Base-by-base conservation (phyloP, 30 jellyfish, hydroid and myxozoan genomes). In the Cassiopea andromeda region DNA sequence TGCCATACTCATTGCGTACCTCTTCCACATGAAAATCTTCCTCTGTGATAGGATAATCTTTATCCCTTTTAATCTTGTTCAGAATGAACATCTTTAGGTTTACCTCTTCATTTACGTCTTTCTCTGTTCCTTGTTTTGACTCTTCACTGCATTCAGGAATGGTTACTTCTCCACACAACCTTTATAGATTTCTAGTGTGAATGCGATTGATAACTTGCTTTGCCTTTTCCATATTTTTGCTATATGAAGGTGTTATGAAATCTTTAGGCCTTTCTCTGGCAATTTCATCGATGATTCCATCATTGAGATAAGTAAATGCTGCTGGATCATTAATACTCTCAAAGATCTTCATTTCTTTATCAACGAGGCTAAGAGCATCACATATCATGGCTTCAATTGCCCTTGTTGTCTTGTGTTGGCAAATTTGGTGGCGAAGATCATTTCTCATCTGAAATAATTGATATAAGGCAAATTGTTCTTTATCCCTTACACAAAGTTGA, bases 401-500 rank as follows among this genome's bases (percentile, higher is more conserved):
- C 76, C 81, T 87, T 3, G 95, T 87, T 12, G 97, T 93, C 48
- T 83, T 93, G 77, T 93, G 98, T 43, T 88, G 95, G 58, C 87
- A 93, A 61, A 93, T 94, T 10, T 87, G 79, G 82, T 87, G 96
- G 69, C 87, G 98, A 27, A 93, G 89, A 1, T 94, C 80, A 97
- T 97, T 87, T 68, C 98, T 60, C 61, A 79, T 80, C 81, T 93
- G 96, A 70, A 93, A 93, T 85, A 93, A 7, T 80, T 93, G 97
- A 83, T 93, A 86, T 69, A 87, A 44, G 73, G 87, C 83, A 48
- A 93, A 76, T 27, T 45, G 43, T 50, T 87, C 97, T 68, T 93
- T 93, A 59, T 93, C 97, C 43, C 97, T 69, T 1, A 73, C 90
- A 64, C 98, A 93, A 17, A 93, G 67, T 50, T 87, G 94, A 0